A percentile compares a stretch with the other conserved stretches of the same genome.
Conservation (phyloP, 2,888 invertebrate species). For the Agrochola litura region DNA sequence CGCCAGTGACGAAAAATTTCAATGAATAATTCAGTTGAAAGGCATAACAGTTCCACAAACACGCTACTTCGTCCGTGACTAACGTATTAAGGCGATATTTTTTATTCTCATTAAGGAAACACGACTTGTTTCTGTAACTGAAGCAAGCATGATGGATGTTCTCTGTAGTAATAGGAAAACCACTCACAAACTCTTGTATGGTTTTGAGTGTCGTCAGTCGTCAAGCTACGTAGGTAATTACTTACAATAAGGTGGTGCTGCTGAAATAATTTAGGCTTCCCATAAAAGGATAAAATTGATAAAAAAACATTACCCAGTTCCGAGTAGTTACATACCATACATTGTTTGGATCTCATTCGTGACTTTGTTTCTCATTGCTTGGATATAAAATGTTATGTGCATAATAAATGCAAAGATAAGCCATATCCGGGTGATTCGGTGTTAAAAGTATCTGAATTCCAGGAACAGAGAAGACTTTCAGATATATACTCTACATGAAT, state of each 20-base stretch:
- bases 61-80: constrained; percentile 49
- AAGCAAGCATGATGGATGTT: neutral
- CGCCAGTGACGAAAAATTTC: constrained; percentile 26
- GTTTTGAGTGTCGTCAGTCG: neutral
- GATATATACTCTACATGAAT: neutral
- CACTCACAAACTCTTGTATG: neutral
- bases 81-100: constrained; percentile 31
- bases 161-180: neutral
- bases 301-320: neutral
- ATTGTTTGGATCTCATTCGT: neutral
- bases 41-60: constrained; percentile 47
- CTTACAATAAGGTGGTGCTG: neutral
- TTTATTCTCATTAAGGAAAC: constrained; percentile 40
- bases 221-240: neutral
- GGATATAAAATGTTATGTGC: neutral
- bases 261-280: neutral
- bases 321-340: neutral
- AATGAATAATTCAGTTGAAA: constrained; percentile 49
- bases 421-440: constrained; percentile 4
- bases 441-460: constrained; percentile 1
- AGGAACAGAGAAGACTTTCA: constrained; percentile 1
- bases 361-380: neutral
- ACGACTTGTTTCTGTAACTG: constrained; percentile 18
- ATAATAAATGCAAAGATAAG: constrained; percentile 15
- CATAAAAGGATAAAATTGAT: neutral